These are phyloP conservation scores for Anarrhichthys ocellatus DNA, from an alignment of 2,113 vertebrate genomes.

Conservation along the genomic window DNA sequence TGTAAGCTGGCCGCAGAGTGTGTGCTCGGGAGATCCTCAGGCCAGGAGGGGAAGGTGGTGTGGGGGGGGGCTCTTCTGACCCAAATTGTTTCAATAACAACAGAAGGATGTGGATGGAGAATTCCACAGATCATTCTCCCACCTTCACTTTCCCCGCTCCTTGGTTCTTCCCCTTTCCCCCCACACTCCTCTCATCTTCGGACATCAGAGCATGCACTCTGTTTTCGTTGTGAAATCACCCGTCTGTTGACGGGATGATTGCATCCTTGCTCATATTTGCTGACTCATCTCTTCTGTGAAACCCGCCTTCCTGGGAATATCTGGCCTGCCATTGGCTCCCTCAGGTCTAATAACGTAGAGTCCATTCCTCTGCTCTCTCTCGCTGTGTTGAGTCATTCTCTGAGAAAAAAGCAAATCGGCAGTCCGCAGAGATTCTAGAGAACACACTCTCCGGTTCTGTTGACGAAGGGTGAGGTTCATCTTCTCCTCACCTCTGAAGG, in stretches of 20 bases:
- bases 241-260: slow-evolving; percentile 27
- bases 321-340: slow-evolving; percentile 60
- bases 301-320: slow-evolving; percentile 61
- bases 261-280: slow-evolving; percentile 49
- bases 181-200: slow-evolving; percentile 46
- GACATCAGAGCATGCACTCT: slow-evolving; percentile 45
- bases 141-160: slow-evolving; percentile 58
- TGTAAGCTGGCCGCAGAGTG: slow-evolving; percentile 59
- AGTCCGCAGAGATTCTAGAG: slow-evolving; percentile 67
- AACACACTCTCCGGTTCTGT: slow-evolving; percentile 77
- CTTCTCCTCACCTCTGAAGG: slow-evolving; percentile 74
- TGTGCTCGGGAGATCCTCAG: slow-evolving; percentile 47
- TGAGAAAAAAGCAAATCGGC: slow-evolving; percentile 71
- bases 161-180: slow-evolving; percentile 50
- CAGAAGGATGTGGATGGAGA: slow-evolving; percentile 39
- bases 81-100: slow-evolving; percentile 42
- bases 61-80: slow-evolving; percentile 36
- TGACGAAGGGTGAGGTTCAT: slow-evolving; percentile 85
- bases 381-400: slow-evolving; percentile 75
- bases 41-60: slow-evolving; percentile 4
- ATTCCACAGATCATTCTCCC: slow-evolving; percentile 41
- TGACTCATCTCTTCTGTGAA: slow-evolving; percentile 74
- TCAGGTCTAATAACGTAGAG: slow-evolving; percentile 40
- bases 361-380: slow-evolving; percentile 7
- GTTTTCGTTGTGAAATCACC: slow-evolving; percentile 64